A percentile compares a stretch with the other conserved stretches of the same genome.
Evolutionary conservation across 1,140 invertebrate species (phyloP).

Genomic region (Trichoplusia ni): DNA sequence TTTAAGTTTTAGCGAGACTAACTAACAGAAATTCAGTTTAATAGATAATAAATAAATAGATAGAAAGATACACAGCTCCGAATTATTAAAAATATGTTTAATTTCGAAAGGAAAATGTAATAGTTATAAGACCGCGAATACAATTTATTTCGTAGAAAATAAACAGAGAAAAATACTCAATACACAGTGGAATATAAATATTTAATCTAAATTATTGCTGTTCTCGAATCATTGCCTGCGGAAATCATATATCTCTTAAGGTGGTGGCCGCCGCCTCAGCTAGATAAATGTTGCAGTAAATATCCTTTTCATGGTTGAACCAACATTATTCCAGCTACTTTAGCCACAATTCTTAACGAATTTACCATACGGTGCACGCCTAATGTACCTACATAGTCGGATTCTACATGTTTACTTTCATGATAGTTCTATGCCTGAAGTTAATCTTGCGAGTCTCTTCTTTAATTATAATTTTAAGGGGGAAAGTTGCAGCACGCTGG

Average conservation of each 20-base stretch:
- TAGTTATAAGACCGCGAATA: too few relatives aligned
- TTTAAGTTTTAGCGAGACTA: too few relatives aligned
- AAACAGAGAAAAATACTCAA: not conserved
- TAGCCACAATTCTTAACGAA: conserved; percentile 9
- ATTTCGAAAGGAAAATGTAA: too few relatives aligned
- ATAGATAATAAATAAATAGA: too few relatives aligned
- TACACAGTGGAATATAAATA: conserved; percentile 4
- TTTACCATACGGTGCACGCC: not conserved
- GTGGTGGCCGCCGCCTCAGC: conserved; percentile 29
- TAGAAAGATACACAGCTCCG: too few relatives aligned
- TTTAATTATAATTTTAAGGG: conserved; percentile 33
- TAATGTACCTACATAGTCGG: not conserved
- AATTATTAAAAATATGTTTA: too few relatives aligned
- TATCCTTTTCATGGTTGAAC: conserved; percentile 44
- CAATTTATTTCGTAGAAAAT: too few relatives aligned
- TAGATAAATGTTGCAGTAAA: conserved; percentile 46
- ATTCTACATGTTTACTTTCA: not conserved
- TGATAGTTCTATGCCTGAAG: not conserved
- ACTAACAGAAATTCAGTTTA: too few relatives aligned
- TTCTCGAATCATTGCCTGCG: conserved; percentile 35
- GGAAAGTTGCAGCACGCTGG: conserved; percentile 32
- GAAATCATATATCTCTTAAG: conserved; percentile 38
- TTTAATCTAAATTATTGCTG: conserved; percentile 33
- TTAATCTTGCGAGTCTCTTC: not conserved
- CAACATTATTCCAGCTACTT: conserved; percentile 36